A percentile compares a stretch with the other conserved stretches of the same genome.
phyloP scores from a whole-genome alignment of 2,888 invertebrate genomes.

The Gymnosoma rotundatum region DNA sequence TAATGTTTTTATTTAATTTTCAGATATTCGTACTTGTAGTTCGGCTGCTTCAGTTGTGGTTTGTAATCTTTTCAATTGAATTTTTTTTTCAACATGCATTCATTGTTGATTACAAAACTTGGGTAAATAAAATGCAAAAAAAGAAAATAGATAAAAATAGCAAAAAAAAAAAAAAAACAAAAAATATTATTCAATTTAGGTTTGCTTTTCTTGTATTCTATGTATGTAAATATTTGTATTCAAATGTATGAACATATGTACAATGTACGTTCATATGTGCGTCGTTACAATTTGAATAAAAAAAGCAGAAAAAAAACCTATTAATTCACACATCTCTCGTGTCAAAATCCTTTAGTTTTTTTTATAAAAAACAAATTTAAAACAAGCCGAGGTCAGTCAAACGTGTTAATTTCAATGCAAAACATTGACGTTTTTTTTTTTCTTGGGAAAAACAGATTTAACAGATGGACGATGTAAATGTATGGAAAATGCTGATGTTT shows the following conservation, averaged over 20 bases:
- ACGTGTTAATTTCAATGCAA: slow-evolving; percentile 50
- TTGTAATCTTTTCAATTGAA: neutral
- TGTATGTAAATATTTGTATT: neutral
- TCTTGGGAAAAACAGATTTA: slow-evolving; percentile 3
- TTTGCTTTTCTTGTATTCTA: slow-evolving; percentile 6
- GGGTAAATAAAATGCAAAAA: slow-evolving; percentile 59
- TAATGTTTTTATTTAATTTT: too few relatives aligned
- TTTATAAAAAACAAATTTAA: slow-evolving; percentile 40
- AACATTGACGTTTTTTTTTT: slow-evolving; percentile 38
- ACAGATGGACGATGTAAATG: slow-evolving; percentile 38
- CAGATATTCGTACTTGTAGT: neutral
- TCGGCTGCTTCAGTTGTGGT: slow-evolving; percentile 6
- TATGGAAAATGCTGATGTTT: neutral
- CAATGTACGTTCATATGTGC: neutral
- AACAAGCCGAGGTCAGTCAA: slow-evolving; percentile 66
- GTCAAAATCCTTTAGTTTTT: slow-evolving; percentile 69
- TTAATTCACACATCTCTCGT: slow-evolving; percentile 63
- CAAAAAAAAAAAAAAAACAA: slow-evolving; percentile 3
- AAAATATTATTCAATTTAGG: slow-evolving; percentile 64
- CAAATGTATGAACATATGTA: neutral
- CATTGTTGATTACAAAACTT: slow-evolving; percentile 62
- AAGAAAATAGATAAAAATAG: slow-evolving; percentile 18
- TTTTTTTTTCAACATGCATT: slow-evolving; percentile 29
- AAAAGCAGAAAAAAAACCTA: slow-evolving; percentile 23
- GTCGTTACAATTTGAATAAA: slow-evolving; percentile 35